A percentile compares a stretch with the other conserved stretches of the same genome.
Evolutionary conservation across 2,888 invertebrate species (phyloP).

Genomic region (Euspilapteryx auroguttella): DNA sequence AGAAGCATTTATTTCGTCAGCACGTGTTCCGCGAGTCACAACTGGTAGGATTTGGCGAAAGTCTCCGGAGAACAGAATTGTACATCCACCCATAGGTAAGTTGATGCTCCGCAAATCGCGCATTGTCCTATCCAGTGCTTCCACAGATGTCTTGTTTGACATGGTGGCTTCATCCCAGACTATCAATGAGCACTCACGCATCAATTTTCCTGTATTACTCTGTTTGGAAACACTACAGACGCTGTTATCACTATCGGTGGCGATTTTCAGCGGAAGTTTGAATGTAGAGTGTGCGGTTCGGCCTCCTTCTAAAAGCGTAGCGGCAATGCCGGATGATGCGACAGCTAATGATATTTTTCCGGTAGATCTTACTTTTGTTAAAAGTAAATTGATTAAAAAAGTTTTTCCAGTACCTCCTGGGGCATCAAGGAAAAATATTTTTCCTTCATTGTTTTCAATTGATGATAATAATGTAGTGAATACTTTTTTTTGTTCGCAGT

Average conservation of each 20-base stretch:
- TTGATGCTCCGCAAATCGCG: conserved; percentile 5
- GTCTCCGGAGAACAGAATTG: neutral
- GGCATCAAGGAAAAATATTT: conserved; percentile 3
- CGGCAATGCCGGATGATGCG: neutral
- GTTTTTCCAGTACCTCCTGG: neutral
- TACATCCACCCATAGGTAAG: neutral
- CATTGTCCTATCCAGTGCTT: conserved; percentile 7
- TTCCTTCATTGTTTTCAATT: conserved; percentile 5
- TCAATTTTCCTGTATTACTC: conserved; percentile 4
- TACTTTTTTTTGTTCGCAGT: conserved; percentile 2
- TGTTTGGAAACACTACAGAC: conserved; percentile 7
- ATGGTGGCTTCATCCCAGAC: conserved; percentile 12
- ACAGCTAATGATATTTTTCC: conserved; percentile 7
- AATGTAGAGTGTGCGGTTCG: neutral
- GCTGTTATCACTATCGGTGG: neutral
- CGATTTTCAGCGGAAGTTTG: conserved; percentile 13
- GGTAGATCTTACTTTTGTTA: conserved; percentile 14
- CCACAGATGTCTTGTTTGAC: conserved; percentile 7
- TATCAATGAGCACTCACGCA: conserved; percentile 10
- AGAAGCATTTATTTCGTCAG: neutral
- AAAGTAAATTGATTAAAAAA: conserved; percentile 7
- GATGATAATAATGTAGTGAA: conserved; percentile 2
- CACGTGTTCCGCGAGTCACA: conserved; percentile 3
- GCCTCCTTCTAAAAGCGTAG: neutral
- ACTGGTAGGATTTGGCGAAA: conserved; percentile 1